Base-by-base conservation (phyloP, 2,888 invertebrate genomes). In the Branchipolynoe longqiensis region DNA sequence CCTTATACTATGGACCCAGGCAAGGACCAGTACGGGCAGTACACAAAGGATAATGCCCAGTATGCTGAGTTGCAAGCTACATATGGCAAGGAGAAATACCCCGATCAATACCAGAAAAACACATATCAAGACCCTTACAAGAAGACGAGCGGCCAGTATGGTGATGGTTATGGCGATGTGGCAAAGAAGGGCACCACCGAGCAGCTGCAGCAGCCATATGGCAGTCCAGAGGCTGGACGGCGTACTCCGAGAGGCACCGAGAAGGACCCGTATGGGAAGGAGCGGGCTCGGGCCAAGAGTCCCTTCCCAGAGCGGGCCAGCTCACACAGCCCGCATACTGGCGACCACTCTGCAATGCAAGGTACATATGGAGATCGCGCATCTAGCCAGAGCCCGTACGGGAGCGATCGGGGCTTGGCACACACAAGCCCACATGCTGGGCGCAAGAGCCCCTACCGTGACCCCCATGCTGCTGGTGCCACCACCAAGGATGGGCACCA, bases 401-500 rank as follows among this genome's bases (percentile, higher is more conserved):
- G 31, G n/a, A 0, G 28, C 12, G 40, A 36, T 12, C n/a, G n/a
- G 28, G 25, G 59, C 31, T 64, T 25, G 22, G 36, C 82, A n/a
- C 31, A 38, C 54, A 64, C 59, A 18, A 86, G 83, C 73, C 40
- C 73, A 31, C 69, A 69, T n/a, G 38, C 69, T 2, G 69, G 69
- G 33, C 69, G 69, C 8, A 69, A 69, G 38, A 69, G 33, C 38
- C 41, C 59, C 40, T 64, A 64, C 83, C 86, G 36, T 31, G 56
- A 59, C 86, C 85, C n/a, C n/a, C n/a, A n/a, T n/a, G n/a, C n/a
- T n/a, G n/a, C n/a, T n/a, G n/a, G n/a, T n/a, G n/a, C n/a, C 85
- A 85, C n/a, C 81, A 69, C 58, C 81, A 85, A 4, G 86, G 86
- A 56, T 54, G 83, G 25, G 78, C 58, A 86, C 86, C 40, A 82